Conservation (phyloP, 2,888 invertebrate genomes). For the Pandemis heparana region DNA sequence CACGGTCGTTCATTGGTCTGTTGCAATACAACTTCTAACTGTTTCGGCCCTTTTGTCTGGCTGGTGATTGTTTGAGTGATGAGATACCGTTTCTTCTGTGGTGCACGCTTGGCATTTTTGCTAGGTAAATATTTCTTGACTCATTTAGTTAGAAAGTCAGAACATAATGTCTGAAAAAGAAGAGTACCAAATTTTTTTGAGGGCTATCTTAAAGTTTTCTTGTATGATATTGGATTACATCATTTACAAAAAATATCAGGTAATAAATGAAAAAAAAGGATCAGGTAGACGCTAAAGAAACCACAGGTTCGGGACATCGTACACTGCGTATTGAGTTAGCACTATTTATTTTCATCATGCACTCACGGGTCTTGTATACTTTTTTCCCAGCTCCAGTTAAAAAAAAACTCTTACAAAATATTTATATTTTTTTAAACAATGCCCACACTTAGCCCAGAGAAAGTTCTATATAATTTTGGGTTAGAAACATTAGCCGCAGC, state of each 20-base stretch:
- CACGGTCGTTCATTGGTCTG: slow-evolving; percentile 65
- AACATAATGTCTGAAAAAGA: not conserved
- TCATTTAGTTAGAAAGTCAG: not conserved
- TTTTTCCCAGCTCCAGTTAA: not conserved
- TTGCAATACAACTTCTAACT: slow-evolving; percentile 70
- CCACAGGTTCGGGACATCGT: not conserved
- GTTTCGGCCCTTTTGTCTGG: slow-evolving; percentile 78
- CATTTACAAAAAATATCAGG: not conserved
- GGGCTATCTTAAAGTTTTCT: not conserved
- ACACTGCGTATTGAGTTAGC: not conserved
- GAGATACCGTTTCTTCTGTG: slow-evolving; percentile 64
- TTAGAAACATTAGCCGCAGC: slow-evolving; percentile 38
- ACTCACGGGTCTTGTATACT: not conserved
- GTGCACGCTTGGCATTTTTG: slow-evolving; percentile 62
- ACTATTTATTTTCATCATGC: not conserved
- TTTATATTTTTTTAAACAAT: slow-evolving; percentile 10
- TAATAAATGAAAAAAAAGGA: not conserved
- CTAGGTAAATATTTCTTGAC: slow-evolving; percentile 48
- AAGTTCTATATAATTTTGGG: slow-evolving; percentile 36
- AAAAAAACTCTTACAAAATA: not conserved
- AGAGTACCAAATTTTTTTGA: not conserved
- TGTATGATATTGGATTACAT: not conserved
- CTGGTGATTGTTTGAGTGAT: slow-evolving; percentile 72
- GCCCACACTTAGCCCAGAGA: slow-evolving; percentile 31
- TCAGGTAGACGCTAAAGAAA: not conserved